Evolutionary conservation across 2,888 invertebrate genomes (phyloP), one percentile per base, ranked within the genome.

Genomic region (Subacronicta megacephala): DNA sequence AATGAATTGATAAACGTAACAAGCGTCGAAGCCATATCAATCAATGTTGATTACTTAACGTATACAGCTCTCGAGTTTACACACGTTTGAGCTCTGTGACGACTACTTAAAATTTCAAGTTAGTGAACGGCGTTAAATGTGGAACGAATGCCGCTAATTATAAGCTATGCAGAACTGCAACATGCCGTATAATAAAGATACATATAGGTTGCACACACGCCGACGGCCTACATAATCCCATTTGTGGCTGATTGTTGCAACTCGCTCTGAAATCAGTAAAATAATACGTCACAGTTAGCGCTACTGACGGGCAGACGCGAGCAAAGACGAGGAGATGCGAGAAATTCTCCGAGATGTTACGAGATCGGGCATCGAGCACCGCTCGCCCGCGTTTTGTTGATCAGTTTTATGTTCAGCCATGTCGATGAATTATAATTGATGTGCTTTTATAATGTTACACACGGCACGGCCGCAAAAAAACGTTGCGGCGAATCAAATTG

Each of bases 221-320:
- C 49, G 55, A 56, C 54, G 46, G 63, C 64, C 52, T 60, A 62
- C 55, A 47, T 67, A 77, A 71, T 73, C 71, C 65, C 61, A 62
- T 72, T 75, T 72, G 68, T 20, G 58, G 68, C 56, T 56, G 72
- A 77, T 75, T 72, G 72, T 72, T 72, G 63, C 60, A 60, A 54
- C 63, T 63, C 50, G 56, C 60, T 66, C 61, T 40, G 66, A 66
- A 74, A 74, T 70, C 53, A 62, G 59, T 75, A 63, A 69, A 77
- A 75, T 75, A 71, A 70, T 74, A 66, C 45, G 41, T 13, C 47
- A 35, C 37, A 36, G 36, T 12, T 18, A 20, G 9, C 29, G 50
- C 31, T 26, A 18, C 47, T 42, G 38, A 35, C 41, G 26, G 26
- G 37, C 35, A 44, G 16, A 38, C 37, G 49, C 45, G 29, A 23